These are phyloP conservation scores for Zaprionus taronus DNA, from an alignment of 1,140 invertebrate species.

Conservation along the genomic window DNA sequence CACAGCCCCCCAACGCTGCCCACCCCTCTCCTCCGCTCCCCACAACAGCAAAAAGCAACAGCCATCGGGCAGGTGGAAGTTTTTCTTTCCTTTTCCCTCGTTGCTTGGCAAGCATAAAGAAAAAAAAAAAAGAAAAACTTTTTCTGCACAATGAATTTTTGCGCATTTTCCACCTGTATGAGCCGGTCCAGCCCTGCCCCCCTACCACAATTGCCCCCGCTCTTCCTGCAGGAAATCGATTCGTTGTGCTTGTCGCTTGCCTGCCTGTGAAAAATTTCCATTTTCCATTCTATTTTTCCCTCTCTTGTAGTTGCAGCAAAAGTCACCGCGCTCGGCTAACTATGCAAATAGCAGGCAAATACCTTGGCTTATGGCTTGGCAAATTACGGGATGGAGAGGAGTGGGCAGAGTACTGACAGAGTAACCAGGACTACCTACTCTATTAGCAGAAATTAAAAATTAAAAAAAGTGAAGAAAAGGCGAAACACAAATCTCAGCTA, in stretches of 20 bases:
- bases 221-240: slow-evolving; percentile 65
- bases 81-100: slow-evolving; percentile 23
- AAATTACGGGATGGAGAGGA: slow-evolving; percentile 44
- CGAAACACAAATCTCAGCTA: slow-evolving; percentile 68
- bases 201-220: neutral
- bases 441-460: slow-evolving; percentile 23
- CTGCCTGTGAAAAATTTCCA: slow-evolving; percentile 55
- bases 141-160: slow-evolving; percentile 83
- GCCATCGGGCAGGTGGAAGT: slow-evolving; percentile 63
- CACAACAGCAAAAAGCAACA: slow-evolving; percentile 70
- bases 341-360: slow-evolving; percentile 71
- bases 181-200: slow-evolving; percentile 28
- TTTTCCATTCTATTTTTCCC: slow-evolving; percentile 38
- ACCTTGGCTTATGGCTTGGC: slow-evolving; percentile 60
- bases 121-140: slow-evolving; percentile 51
- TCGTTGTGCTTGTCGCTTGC: slow-evolving; percentile 72
- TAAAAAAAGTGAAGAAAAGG: neutral
- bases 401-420: too few relatives aligned
- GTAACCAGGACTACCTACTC: neutral
- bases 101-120: slow-evolving; percentile 31
- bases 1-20: too few relatives aligned
- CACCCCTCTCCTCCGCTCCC: neutral
- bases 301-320: slow-evolving; percentile 27
- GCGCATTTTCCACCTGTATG: slow-evolving; percentile 82
- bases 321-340: slow-evolving; percentile 51